Conservation (phyloP, 2,888 invertebrate genomes). For the Sphaerolaimus hirsutus region DNA sequence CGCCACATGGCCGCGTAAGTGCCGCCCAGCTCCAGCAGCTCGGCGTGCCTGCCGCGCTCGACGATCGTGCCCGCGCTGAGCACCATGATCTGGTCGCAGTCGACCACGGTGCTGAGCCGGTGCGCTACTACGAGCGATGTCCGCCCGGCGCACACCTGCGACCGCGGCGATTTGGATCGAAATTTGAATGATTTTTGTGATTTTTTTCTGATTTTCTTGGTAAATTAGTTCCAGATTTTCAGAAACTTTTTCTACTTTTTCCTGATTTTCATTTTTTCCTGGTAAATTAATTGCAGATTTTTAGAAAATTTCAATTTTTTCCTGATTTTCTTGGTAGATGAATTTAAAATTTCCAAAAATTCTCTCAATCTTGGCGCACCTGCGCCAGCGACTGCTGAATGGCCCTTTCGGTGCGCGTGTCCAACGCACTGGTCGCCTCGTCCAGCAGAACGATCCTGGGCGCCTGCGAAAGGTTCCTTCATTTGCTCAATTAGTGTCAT, state of each 20-base stretch:
- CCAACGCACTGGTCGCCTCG: conserved; percentile 60
- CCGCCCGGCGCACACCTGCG: conserved; percentile 49
- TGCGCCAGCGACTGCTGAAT: conserved; percentile 36
- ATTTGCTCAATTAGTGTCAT: too few relatives aligned
- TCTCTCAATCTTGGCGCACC: not conserved
- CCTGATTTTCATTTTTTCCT: not conserved
- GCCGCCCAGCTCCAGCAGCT: conserved; percentile 43
- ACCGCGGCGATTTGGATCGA: not conserved
- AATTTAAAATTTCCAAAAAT: too few relatives aligned
- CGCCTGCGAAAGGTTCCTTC: too few relatives aligned
- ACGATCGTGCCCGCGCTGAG: conserved; percentile 67
- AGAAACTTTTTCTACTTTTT: too few relatives aligned
- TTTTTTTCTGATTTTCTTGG: not conserved
- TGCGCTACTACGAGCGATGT: conserved; percentile 86
- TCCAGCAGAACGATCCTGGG: conserved; percentile 61
- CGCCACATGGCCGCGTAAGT: conserved; percentile 78
- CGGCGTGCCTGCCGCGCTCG: conserved; percentile 64
- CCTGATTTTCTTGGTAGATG: not conserved
- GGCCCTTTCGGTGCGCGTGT: conserved; percentile 75
- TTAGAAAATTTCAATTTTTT: not conserved
- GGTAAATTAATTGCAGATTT: not conserved
- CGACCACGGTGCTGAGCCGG: conserved; percentile 64
- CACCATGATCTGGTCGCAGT: conserved; percentile 79
- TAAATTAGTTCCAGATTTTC: too few relatives aligned
- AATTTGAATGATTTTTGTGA: not conserved